Percentiles rank a stretch among this genome's conserved stretches.
Evolutionary conservation across 2,888 invertebrate species (phyloP).

Genomic region (Drosophila paramelanica): DNA sequence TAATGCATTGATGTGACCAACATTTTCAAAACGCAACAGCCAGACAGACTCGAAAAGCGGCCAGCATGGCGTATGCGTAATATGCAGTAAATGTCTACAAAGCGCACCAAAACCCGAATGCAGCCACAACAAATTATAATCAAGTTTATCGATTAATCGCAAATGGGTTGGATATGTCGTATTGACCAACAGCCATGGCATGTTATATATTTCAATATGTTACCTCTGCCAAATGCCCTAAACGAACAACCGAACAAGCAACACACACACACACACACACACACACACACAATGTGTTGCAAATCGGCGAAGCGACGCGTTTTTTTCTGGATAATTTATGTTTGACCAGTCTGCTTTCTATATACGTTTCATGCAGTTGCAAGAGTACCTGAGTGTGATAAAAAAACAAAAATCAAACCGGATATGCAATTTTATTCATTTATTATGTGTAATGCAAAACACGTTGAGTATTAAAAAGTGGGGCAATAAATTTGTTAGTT

Average conservation of each 20-base stretch:
- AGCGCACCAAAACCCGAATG: slow-evolving; percentile 35
- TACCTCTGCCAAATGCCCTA: slow-evolving; percentile 41
- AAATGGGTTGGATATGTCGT: neutral
- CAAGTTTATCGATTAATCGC: slow-evolving; percentile 73
- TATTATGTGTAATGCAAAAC: neutral
- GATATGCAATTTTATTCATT: neutral
- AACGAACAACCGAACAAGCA: slow-evolving; percentile 14
- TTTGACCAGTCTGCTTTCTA: slow-evolving; percentile 20
- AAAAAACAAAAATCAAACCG: neutral
- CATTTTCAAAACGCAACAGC: slow-evolving; percentile 33
- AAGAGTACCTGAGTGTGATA: neutral
- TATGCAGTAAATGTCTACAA: slow-evolving; percentile 19
- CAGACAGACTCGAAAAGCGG: slow-evolving; percentile 25
- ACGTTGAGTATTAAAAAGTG: no score
- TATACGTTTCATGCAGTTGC: neutral
- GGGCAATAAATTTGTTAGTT: neutral
- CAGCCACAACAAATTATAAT: slow-evolving; percentile 70
- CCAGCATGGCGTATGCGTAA: slow-evolving; percentile 54
- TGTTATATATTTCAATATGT: slow-evolving; percentile 67
- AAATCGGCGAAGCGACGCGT: slow-evolving; percentile 14
- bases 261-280: neutral
- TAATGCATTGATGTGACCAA: slow-evolving; percentile 38
- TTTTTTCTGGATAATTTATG: slow-evolving; percentile 52
- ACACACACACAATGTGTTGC: neutral
- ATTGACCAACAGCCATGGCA: slow-evolving; percentile 27